phyloP scores from a whole-genome alignment of 2,888 invertebrate genomes.

The Anorthoa munda region DNA sequence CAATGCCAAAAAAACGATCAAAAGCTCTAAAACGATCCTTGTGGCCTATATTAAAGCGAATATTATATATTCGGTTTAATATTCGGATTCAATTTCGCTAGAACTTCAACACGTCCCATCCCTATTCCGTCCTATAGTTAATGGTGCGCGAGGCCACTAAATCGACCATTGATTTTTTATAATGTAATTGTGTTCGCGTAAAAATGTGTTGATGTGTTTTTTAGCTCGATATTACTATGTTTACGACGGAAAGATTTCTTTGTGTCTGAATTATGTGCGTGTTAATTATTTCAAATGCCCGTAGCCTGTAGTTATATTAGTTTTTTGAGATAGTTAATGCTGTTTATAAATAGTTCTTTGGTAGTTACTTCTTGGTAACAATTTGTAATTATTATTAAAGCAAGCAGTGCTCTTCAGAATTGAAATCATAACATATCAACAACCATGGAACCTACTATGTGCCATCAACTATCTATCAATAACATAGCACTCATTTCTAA shows the following conservation, averaged over 20 bases:
- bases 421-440: background rate
- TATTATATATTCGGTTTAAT: background rate
- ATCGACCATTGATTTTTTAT: conserved; percentile 76
- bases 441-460: background rate
- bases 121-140: conserved; percentile 66
- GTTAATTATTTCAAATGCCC: conserved; percentile 37
- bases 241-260: conserved; percentile 44
- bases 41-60: no score
- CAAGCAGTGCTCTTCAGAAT: background rate
- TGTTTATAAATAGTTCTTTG: background rate
- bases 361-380: background rate
- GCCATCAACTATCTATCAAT: no score
- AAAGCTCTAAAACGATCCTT: background rate
- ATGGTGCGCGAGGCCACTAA: conserved; percentile 75
- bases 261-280: conserved; percentile 34
- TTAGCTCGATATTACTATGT: conserved; percentile 50
- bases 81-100: conserved; percentile 8
- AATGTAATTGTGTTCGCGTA: conserved; percentile 66
- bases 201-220: conserved; percentile 67
- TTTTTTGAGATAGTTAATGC: background rate
- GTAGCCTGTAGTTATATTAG: conserved; percentile 4
- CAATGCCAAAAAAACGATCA: no score
- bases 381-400: conserved; percentile 2
- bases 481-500: background rate
- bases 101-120: conserved; percentile 7